These are phyloP conservation scores for Nebria salina DNA, from an alignment of 2,888 invertebrate genomes.

Conservation along the genomic window DNA sequence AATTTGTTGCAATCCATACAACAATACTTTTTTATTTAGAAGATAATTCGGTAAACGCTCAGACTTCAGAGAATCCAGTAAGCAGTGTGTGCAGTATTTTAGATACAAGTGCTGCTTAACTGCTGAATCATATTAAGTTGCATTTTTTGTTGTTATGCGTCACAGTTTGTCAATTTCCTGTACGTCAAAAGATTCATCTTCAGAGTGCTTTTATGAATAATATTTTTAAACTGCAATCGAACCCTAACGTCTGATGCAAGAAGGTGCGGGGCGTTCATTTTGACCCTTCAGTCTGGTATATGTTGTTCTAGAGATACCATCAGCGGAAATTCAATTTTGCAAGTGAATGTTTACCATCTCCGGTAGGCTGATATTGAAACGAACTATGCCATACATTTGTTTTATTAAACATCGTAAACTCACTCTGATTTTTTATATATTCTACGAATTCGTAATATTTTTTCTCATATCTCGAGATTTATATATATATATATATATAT, in stretches of 20 bases:
- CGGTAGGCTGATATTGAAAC: constrained; percentile 43
- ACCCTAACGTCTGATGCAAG: constrained; percentile 9
- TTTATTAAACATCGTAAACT: constrained; percentile 25
- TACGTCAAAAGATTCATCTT: constrained; percentile 37
- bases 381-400: constrained; percentile 32
- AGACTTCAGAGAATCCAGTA: too few relatives aligned
- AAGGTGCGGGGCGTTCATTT: constrained; percentile 29
- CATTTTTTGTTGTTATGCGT: constrained; percentile 32
- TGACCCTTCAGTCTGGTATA: constrained; percentile 24
- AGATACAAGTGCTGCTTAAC: constrained; percentile 6
- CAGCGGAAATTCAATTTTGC: constrained; percentile 46
- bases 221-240: constrained; percentile 42
- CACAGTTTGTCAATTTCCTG: constrained; percentile 32
- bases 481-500: too few relatives aligned
- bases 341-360: constrained; percentile 46
- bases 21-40: too few relatives aligned
- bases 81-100: neutral
- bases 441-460: too few relatives aligned
- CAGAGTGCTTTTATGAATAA: constrained; percentile 41
- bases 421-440: neutral
- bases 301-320: constrained; percentile 35
- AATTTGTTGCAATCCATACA: too few relatives aligned
- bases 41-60: too few relatives aligned
- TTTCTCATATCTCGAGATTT: too few relatives aligned
- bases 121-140: constrained; percentile 39